Conservation (phyloP, 2,888 invertebrate genomes). For the Metallyticus violacea region DNA sequence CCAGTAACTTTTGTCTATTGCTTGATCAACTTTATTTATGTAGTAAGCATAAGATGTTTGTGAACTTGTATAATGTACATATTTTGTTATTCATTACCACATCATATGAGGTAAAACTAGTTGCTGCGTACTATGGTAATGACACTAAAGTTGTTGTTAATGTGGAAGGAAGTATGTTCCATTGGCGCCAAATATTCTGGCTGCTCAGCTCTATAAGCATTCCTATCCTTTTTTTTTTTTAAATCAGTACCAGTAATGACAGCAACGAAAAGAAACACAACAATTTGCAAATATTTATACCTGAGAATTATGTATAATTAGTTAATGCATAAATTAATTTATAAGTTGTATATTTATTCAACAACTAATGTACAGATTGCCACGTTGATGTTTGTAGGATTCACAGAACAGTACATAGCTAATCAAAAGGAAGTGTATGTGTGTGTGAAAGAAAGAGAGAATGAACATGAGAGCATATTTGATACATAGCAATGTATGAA, state of each 20-base stretch:
- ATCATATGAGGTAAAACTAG: not conserved
- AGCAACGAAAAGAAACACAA: conserved; percentile 3
- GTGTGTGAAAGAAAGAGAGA: not conserved
- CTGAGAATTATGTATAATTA: not conserved
- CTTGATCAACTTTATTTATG: not conserved
- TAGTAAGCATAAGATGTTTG: not conserved
- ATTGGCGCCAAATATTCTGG: not conserved
- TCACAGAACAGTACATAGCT: not conserved
- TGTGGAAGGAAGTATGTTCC: not conserved
- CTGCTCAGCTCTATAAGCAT: not conserved
- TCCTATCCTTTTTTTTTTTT: not conserved
- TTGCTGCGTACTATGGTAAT: too few relatives aligned
- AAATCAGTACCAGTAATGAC: not conserved
- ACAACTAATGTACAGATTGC: not conserved
- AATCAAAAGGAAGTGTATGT: not conserved
- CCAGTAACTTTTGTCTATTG: not conserved
- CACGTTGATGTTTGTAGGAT: not conserved
- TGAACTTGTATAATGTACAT: not conserved
- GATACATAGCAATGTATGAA: not conserved
- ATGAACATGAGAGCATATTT: not conserved
- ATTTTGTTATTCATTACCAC: not conserved
- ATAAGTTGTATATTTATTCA: conserved; percentile 8
- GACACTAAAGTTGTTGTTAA: not conserved
- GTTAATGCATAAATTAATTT: not conserved
- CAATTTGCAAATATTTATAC: conserved; percentile 11